A percentile compares a stretch with the other conserved stretches of the same genome.
Evolutionary conservation across 2,797 vertebrate genomes (phyloP).

Genomic region (Micromesistius poutassou): DNA sequence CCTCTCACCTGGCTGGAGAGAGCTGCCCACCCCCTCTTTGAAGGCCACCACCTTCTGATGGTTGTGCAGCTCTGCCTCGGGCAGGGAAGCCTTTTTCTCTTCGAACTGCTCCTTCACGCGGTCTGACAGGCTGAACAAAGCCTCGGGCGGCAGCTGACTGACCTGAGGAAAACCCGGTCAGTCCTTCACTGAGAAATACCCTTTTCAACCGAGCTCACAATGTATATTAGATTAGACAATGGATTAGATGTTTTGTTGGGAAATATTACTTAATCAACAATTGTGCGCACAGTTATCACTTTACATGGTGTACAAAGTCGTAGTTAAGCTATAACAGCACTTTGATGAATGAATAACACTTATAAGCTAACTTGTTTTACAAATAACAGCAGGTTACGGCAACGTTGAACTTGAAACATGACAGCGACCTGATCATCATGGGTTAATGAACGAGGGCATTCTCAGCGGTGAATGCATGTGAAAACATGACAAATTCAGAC

Average conservation of each 20-base stretch:
- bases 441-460: too few species aligned
- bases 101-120: conserved; percentile 62
- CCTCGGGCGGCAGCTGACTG: conserved; percentile 61
- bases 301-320: too few species aligned
- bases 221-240: neutral
- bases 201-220: neutral
- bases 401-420: too few species aligned
- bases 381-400: too few species aligned
- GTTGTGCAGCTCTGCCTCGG: conserved; percentile 61
- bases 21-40: conserved; percentile 57
- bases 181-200: neutral
- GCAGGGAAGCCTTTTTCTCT: conserved; percentile 45
- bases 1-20: conserved; percentile 47
- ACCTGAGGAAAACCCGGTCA: conserved; percentile 35
- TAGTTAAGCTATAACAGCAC: neutral
- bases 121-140: conserved; percentile 65
- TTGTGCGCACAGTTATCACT: too few species aligned
- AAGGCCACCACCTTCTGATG: conserved; percentile 72
- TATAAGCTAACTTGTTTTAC: too few species aligned
- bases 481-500: too few species aligned
- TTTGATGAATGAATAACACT: neutral
- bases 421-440: too few species aligned
- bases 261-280: neutral
- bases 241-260: neutral
- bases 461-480: too few species aligned